A percentile compares a stretch with the other conserved stretches of the same genome.
phyloP scores from a whole-genome alignment of 2,113 vertebrate species.

The Silurus meridionalis region DNA sequence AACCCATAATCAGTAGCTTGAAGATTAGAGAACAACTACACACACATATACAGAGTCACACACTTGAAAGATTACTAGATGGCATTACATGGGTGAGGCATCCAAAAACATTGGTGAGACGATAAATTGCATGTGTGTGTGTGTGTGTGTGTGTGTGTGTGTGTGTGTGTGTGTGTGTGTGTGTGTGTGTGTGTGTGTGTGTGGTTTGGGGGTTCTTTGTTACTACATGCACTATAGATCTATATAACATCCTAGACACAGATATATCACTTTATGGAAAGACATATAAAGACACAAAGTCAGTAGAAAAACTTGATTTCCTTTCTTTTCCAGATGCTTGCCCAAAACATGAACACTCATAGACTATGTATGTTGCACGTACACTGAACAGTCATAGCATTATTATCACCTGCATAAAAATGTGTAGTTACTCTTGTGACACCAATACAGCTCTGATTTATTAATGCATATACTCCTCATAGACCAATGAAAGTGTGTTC shows the following conservation, averaged over 20 bases:
- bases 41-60: background rate
- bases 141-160: slow-evolving; percentile 27
- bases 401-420: too few species aligned
- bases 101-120: background rate
- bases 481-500: too few species aligned
- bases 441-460: too few species aligned
- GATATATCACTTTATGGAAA: slow-evolving; percentile 44
- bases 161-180: background rate
- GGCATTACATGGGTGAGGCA: background rate
- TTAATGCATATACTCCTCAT: too few species aligned
- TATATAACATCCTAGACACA: slow-evolving; percentile 50
- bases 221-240: slow-evolving; percentile 50
- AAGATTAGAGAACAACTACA: slow-evolving; percentile 6
- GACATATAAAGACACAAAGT: background rate
- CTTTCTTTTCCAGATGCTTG: background rate
- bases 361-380: background rate
- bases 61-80: background rate
- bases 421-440: too few species aligned
- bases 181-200: background rate
- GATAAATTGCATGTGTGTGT: background rate
- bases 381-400: background rate
- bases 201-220: too few species aligned
- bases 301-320: background rate
- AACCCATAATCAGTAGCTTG: slow-evolving; percentile 12
- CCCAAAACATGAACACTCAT: background rate